Evolutionary conservation across 2,113 vertebrate genomes (phyloP), one percentile per base, ranked within the genome.

Genomic region (Sinocyclocheilus grahami): DNA sequence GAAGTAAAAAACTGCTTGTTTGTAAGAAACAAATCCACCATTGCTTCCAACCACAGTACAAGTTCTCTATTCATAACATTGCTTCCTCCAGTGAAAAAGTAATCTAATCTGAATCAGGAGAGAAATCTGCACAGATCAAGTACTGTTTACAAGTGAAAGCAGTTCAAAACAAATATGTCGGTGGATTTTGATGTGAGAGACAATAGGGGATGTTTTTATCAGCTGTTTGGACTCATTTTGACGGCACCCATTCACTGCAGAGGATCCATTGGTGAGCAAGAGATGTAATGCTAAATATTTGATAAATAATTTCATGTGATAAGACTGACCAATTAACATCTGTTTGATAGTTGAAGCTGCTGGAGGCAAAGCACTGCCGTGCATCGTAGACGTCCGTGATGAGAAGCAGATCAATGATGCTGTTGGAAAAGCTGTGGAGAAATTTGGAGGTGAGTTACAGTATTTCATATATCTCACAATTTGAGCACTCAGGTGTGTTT

Each of bases 321-420:
- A 37, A 37, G 37, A 5, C 37, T 37, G 5, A 5, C 37, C 1
- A 37, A 37, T 37, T 37, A 42, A 42, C 42, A 0, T 42, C 42
- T 42, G 42, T 42, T 42, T 42, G 42, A 42, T 42, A 42, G 98
- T 99, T 92, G 96, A 98, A 95, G 96, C 96, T 0, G 95, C 91
- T 1, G 98, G 98, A 24, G 98, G 98, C 82, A 97, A 94, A 80
- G 97, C 97, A 48, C 92, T 99, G 89, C 94, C 98, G 0, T 99
- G 98, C 10, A 1, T 99, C 0, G 97, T 99, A 1, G 98, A 99
- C 20, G 97, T 99, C 60, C 95, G 97, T 71, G 97, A 99, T 63
- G 98, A 99, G 87, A 89, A 96, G 77, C 98, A 99, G 92, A 94
- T 99, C 9, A 93, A 71, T 60, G 89, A 89, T 1, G 97, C 98